Percentiles rank a stretch among this genome's conserved stretches.
phyloP scores from a whole-genome alignment of 2,797 vertebrate genomes.

The Hirundo rustica region DNA sequence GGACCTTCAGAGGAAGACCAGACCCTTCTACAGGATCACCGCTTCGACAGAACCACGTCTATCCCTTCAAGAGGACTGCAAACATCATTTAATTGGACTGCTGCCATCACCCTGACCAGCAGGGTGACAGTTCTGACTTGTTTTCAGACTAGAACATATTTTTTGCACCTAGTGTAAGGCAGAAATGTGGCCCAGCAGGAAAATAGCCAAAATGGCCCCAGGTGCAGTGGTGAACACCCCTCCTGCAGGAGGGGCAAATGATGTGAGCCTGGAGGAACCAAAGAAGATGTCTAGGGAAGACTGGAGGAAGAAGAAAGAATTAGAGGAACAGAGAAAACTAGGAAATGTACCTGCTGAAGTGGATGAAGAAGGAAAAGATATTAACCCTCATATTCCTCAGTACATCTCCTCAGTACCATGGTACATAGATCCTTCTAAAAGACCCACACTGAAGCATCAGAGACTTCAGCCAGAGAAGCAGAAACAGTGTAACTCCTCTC shows the following conservation, averaged over 20 bases:
- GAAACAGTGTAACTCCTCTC: slow-evolving; percentile 76
- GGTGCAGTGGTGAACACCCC: background rate
- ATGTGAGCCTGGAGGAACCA: slow-evolving; percentile 90
- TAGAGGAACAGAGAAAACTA: slow-evolving; percentile 95
- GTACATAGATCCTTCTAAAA: slow-evolving; percentile 97
- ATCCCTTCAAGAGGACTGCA: background rate
- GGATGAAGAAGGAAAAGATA: slow-evolving; percentile 98
- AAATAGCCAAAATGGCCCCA: slow-evolving; percentile 48
- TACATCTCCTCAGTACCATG: slow-evolving; percentile 97
- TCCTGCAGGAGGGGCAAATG: slow-evolving; percentile 70
- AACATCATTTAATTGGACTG: background rate
- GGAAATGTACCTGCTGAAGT: slow-evolving; percentile 97
- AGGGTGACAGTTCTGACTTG: background rate
- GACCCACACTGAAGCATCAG: slow-evolving; percentile 96
- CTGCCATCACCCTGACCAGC: accelerated
- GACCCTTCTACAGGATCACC: background rate
- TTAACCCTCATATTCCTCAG: slow-evolving; percentile 98
- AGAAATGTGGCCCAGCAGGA: background rate
- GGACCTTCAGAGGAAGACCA: background rate
- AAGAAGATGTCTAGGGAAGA: slow-evolving; percentile 98
- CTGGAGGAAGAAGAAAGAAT: slow-evolving; percentile 97
- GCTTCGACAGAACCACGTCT: background rate
- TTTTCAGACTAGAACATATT: background rate
- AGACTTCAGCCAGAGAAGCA: slow-evolving; percentile 87
- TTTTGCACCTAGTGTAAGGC: background rate